These are phyloP conservation scores for Anguilla megastoma DNA, from an alignment of 2,797 vertebrate genomes.

Conservation along the genomic window DNA sequence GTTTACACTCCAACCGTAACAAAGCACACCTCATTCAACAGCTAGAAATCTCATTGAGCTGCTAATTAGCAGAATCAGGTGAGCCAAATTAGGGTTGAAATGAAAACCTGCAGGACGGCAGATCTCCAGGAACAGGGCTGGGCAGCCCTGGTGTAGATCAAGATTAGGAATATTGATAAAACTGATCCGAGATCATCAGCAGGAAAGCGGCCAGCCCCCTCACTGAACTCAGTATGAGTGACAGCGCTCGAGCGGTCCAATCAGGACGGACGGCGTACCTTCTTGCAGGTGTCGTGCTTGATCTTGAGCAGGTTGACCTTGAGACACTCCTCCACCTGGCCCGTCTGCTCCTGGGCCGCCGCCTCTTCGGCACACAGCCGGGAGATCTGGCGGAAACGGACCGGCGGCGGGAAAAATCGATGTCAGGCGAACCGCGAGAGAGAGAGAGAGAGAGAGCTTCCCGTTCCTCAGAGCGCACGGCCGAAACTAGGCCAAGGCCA, in stretches of 20 bases:
- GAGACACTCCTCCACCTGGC: constrained; percentile 95
- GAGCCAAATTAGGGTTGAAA: no score
- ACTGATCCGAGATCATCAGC: not conserved
- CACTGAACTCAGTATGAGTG: not conserved
- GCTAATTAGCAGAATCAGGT: no score
- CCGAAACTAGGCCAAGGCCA: not conserved
- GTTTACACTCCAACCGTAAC: no score
- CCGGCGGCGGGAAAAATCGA: not conserved
- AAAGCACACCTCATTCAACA: no score
- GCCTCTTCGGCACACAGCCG: constrained; percentile 90
- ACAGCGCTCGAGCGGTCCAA: not conserved
- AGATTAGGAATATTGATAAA: not conserved
- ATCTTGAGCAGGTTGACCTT: constrained; percentile 96
- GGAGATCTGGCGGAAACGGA: constrained; percentile 74
- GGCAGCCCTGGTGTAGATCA: no score
- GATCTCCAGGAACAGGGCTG: no score
- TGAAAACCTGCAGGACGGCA: no score
- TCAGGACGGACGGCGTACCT: constrained; percentile 69
- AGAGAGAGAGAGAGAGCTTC: no score
- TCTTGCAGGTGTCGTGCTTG: constrained; percentile 87
- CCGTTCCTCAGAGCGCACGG: not conserved
- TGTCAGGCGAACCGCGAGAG: no score
- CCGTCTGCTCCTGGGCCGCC: constrained; percentile 94
- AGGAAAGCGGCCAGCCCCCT: not conserved
- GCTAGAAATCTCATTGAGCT: no score